Base-by-base conservation (phyloP, 1,140 invertebrate genomes). In the Lucilia sericata region DNA sequence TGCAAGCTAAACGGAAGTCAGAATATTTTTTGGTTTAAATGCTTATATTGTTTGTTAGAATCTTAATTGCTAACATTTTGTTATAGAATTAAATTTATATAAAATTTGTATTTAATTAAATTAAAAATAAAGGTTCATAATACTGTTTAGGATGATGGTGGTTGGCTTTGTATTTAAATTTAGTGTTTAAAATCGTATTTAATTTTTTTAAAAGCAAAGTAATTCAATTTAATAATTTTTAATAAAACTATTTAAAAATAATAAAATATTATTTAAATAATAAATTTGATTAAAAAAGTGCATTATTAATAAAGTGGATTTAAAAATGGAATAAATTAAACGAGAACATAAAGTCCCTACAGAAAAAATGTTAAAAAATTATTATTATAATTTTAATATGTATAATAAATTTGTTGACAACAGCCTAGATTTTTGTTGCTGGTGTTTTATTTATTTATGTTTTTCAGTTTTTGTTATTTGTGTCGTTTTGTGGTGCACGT, bases 21-120 rank as follows among this genome's bases (percentile, higher is more conserved):
- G n/a, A 51, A 7, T 80, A 47, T 49, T 34, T 51, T 51, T 49
- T 25, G 34, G 17, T 78, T 30, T 30, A 30, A 30, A 42, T 47
- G 7, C 0, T 42, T 76, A 14, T 49, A 2, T 51, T 19, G 9
- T 80, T 5, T 80, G 42, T 42, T 42, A 42, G 19, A 42, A 51
- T 80, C 49, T 51, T 51, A 80, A 80, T 80, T 80, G 76, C 76
- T 19, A 13, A 80, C 42, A 51, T 80, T 74, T 80, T 80, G 19
- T 13, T 42, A 19, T 78, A n/a, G 10, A 21, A 80, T 51, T 49
- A 49, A 30, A 42, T 80, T 21, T 80, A 55, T 55, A n/a, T 49
- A 51, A 70, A 70, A 21, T 21, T 70, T 70, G 17, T n/a, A 60
- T 60, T 60, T 60, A 21, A 70, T 70, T 70, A 21, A 70, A 70